These are phyloP conservation scores for mouse (Mus musculus) DNA, from an alignment of 2,113 vertebrate genomes.

Conservation along the genomic window GRCm39 chr6:145569001-145569500, in stretches of 20 bases:
- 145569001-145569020: neutral
- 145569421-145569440: neutral
- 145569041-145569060: neutral
- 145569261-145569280: neutral
- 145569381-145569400: neutral
- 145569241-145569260: too few relatives aligned
- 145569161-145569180: neutral
- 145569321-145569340: constrained; percentile 11
- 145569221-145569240: neutral
- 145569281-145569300: neutral
- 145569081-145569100: neutral
- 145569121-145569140: neutral
- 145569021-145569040: too few relatives aligned
- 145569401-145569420: neutral
- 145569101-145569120: neutral
- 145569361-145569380: neutral
- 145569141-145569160: neutral
- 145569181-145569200: neutral
- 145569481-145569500: neutral
- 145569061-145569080: neutral
- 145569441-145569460: neutral
- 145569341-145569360: neutral
- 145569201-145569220: too few relatives aligned
- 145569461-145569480: neutral
- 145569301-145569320: neutral